Base-by-base conservation (phyloP, 2,113 vertebrate genomes). In the Gymnocephalus cernua region DNA sequence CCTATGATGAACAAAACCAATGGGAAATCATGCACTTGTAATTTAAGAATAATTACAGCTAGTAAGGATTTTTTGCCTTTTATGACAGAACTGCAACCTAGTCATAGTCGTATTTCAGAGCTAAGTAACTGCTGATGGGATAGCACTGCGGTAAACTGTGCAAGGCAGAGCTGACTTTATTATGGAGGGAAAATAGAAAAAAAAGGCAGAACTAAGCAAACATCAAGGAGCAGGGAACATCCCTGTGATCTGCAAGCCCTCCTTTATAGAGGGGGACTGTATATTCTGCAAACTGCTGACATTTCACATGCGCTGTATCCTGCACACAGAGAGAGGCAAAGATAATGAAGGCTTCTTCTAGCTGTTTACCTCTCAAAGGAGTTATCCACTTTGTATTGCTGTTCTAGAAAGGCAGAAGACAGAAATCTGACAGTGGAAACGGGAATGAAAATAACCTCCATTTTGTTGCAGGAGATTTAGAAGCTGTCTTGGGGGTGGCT, bases 271-370 rank as follows among this genome's bases (percentile, higher is more conserved):
- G 38, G 15, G 35, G 77, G 61, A 79, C 82, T 85, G 74, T 74
- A 81, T 58, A 77, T 66, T 83, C 65, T 67, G 27, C 77, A 91
- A 90, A 90, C 53, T 92, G 90, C 88, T 89, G 86, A 90, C 88
- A 79, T 80, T 11, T 75, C 72, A 59, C 63, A 74, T 64, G 29
- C 67, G 35, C 75, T 61, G 69, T 53, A 53, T 38, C 15, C 62
- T 62, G 67, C 68, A 73, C 13, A 32, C 54, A 66, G 62, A 27
- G 48, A 67, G 50, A 56, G 58, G 57, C 21, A 61, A 48, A 72
- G 32, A 53, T 48, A 58, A 67, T 38, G 38, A 63, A 25, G 3
- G 23, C 51, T 45, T 73, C n/a, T 8, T 41, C 14, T 4, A 29
- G 50, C 51, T 29, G 32, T 68, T 56, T 64, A 45, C 54, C 27